Evolutionary conservation across 2,797 vertebrate species (phyloP).

Genomic region (Acridotheres tristis): DNA sequence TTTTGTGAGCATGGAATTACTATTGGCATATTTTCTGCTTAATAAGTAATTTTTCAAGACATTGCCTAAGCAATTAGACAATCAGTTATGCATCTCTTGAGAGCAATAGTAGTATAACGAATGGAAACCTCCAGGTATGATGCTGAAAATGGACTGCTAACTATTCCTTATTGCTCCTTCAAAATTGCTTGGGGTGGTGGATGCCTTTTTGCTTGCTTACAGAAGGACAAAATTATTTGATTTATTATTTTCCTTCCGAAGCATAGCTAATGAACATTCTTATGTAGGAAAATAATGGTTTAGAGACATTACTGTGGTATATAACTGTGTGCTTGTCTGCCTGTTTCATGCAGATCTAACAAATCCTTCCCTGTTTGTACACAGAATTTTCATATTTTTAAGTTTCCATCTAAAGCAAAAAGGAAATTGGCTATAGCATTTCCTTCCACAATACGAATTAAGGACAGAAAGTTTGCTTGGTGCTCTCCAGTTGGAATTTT

Average conservation of each 20-base stretch:
- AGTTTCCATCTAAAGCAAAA: neutral
- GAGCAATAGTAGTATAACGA: constrained; percentile 14
- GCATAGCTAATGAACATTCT: neutral
- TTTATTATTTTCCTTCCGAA: neutral
- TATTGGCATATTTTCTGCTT: constrained; percentile 32
- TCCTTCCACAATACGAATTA: neutral
- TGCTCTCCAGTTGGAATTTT: neutral
- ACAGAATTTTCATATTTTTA: neutral
- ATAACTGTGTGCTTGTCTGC: neutral
- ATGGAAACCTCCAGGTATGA: constrained; percentile 33
- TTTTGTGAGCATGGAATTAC: neutral
- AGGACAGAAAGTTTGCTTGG: neutral
- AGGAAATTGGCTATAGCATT: neutral
- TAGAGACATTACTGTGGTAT: neutral
- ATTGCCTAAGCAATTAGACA: constrained; percentile 37
- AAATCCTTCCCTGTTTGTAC: neutral
- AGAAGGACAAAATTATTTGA: neutral
- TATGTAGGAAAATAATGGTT: neutral
- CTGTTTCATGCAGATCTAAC: neutral
- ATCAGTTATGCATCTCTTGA: constrained; percentile 36
- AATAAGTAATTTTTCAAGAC: constrained; percentile 45
- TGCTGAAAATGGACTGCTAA: constrained; percentile 26
- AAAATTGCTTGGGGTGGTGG: neutral
- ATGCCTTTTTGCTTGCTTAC: constrained; percentile 2
- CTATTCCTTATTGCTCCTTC: neutral